A percentile compares a stretch with the other conserved stretches of the same genome.
Conservation (phyloP, 2,888 invertebrate genomes). For the Proisotoma minuta region DNA sequence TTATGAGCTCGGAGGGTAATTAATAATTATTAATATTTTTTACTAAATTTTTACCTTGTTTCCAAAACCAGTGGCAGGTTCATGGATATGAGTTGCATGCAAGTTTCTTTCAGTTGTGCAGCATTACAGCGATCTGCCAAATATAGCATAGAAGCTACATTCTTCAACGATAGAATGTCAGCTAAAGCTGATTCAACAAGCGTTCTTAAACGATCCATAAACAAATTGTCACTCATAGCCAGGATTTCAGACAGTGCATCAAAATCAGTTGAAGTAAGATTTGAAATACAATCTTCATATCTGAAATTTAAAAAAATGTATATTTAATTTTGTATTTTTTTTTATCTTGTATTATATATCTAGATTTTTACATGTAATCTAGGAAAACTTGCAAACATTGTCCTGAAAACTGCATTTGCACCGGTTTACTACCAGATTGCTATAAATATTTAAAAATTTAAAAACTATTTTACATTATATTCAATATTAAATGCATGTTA, state of each 20-base stretch:
- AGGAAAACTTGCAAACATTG: neutral
- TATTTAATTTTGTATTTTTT: neutral
- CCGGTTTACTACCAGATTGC: slow-evolving; percentile 4
- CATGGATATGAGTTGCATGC: slow-evolving; percentile 71
- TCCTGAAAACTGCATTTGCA: neutral
- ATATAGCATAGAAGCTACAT: slow-evolving; percentile 70
- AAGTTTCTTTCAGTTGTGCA: slow-evolving; percentile 63
- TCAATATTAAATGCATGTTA: neutral
- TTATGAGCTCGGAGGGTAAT: no score
- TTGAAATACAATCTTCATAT: slow-evolving; percentile 62
- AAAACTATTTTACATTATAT: slow-evolving; percentile 4
- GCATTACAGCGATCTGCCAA: slow-evolving; percentile 74
- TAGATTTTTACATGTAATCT: slow-evolving; percentile 2
- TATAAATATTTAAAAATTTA: neutral
- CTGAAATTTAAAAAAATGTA: neutral
- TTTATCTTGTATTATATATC: neutral
- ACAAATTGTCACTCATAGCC: slow-evolving; percentile 73
- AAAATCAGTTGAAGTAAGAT: slow-evolving; percentile 51
- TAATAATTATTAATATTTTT: no score
- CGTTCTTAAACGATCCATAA: slow-evolving; percentile 66
- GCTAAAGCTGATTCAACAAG: slow-evolving; percentile 66
- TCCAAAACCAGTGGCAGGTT: slow-evolving; percentile 70
- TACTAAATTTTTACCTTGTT: slow-evolving; percentile 53
- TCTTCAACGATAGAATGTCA: slow-evolving; percentile 65
- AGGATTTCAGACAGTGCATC: slow-evolving; percentile 71